Percentiles rank a stretch among this genome's conserved stretches.
phyloP scores from a whole-genome alignment of 2,888 invertebrate genomes.

The Drosophila paracracens region DNA sequence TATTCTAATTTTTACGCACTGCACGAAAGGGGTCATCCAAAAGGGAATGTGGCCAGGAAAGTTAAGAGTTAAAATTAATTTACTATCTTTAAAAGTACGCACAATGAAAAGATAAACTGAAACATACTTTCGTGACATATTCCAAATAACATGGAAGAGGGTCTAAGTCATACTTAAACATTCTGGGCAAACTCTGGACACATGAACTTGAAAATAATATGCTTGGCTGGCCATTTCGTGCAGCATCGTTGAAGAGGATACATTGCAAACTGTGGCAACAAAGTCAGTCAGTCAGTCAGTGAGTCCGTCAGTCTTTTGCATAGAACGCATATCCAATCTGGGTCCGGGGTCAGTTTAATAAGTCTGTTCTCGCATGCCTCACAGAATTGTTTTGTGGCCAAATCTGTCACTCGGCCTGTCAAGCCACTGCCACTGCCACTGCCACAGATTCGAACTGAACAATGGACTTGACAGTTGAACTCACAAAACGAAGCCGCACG shows the following conservation, averaged over 20 bases:
- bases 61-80: not conserved
- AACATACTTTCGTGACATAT: not conserved
- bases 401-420: constrained; percentile 74
- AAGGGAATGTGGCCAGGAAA: not conserved
- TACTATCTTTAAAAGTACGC: not conserved
- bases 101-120: not conserved
- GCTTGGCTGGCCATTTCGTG: constrained; percentile 5
- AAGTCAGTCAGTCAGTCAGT: not conserved
- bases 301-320: constrained; percentile 4
- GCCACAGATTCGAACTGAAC: constrained; percentile 16
- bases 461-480: constrained; percentile 35
- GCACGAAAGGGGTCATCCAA: not conserved
- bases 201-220: not conserved
- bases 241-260: constrained; percentile 48
- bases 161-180: not conserved
- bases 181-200: too few relatives aligned
- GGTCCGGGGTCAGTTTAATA: constrained; percentile 51
- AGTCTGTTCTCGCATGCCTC: constrained; percentile 56
- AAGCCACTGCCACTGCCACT: constrained; percentile 40
- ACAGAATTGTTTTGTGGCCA: constrained; percentile 70
- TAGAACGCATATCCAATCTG: constrained; percentile 20
- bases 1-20: not conserved
- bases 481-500: constrained; percentile 3
- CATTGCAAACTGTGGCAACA: not conserved
- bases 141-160: not conserved